Evolutionary conservation across 2,888 invertebrate species (phyloP).

Genomic region (Campopleginae sp.): DNA sequence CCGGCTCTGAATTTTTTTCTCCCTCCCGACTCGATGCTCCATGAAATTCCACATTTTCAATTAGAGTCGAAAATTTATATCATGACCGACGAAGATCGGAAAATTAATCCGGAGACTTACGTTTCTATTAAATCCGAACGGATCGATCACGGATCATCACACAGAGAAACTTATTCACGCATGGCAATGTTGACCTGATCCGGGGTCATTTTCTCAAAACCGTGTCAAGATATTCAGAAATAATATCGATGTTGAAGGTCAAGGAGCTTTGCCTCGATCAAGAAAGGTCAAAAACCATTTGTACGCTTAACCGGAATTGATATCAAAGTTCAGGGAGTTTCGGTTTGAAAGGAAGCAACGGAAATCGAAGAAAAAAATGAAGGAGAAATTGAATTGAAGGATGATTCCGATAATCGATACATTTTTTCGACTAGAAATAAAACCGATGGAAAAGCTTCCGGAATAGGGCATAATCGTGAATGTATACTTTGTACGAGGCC

Average conservation of each 20-base stretch:
- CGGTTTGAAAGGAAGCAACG: not conserved
- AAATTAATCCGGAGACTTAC: not conserved
- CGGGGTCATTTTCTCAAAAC: too few species aligned
- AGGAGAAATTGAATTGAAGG: constrained; percentile 41
- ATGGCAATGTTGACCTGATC: too few species aligned
- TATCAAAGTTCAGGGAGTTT: too few species aligned
- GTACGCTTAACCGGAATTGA: too few species aligned
- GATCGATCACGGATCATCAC: too few species aligned
- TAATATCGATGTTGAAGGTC: too few species aligned
- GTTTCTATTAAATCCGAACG: too few species aligned
- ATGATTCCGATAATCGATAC: constrained; percentile 62
- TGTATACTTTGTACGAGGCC: constrained; percentile 44
- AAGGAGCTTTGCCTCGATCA: too few species aligned
- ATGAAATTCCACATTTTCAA: constrained; percentile 54
- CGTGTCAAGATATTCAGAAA: too few species aligned
- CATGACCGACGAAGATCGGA: constrained; percentile 9
- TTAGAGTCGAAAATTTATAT: constrained; percentile 39
- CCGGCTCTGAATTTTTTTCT: not conserved
- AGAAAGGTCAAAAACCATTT: too few species aligned
- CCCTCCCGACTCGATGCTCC: constrained; percentile 1
- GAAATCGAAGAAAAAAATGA: constrained; percentile 3
- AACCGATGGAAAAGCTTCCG: constrained; percentile 63
- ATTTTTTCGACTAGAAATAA: constrained; percentile 60
- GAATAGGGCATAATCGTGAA: constrained; percentile 54
- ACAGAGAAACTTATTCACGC: too few species aligned